Percentiles rank a stretch among this genome's conserved stretches.
Conservation (phyloP, 2,113 vertebrate species). For the Climacteris rufus region DNA sequence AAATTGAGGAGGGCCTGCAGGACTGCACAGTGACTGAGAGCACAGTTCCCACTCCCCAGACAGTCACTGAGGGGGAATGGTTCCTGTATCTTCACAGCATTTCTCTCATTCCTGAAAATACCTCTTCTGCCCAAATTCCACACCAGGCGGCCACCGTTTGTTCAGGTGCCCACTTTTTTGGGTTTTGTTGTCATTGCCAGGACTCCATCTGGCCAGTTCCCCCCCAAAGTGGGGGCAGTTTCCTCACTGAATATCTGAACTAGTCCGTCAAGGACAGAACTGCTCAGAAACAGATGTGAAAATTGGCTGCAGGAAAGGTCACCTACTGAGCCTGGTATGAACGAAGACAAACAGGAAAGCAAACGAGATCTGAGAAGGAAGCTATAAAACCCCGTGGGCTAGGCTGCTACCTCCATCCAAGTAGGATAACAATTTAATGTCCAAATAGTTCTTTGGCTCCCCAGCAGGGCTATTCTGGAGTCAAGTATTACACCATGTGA, state of each 20-base stretch:
- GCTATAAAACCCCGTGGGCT: constrained; percentile 32
- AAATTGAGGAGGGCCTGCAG: not conserved
- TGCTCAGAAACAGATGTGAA: constrained; percentile 56
- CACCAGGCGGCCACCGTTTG: not conserved
- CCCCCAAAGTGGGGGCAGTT: not conserved
- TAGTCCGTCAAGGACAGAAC: not conserved
- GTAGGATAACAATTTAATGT: not conserved
- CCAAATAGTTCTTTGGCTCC: not conserved
- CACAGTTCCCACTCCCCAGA: not conserved
- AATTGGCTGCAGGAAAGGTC: constrained; percentile 47
- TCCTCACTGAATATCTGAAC: not conserved
- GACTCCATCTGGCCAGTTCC: not conserved
- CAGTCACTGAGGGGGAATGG: not conserved
- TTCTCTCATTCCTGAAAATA: not conserved
- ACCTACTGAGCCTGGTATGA: constrained; percentile 61
- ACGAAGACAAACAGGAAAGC: constrained; percentile 53
- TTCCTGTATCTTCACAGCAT: not conserved
- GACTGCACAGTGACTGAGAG: not conserved
- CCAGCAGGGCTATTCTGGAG: not conserved
- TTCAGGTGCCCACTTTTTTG: not conserved
- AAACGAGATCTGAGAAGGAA: constrained; percentile 45
- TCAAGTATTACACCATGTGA: constrained; percentile 17
- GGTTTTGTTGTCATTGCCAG: not conserved
- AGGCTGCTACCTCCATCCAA: constrained; percentile 45
- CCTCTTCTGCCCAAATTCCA: not conserved